Percentiles rank a stretch among this genome's conserved stretches.
Conservation (phyloP, 2,797 vertebrate species). For the Ceryle rudis region DNA sequence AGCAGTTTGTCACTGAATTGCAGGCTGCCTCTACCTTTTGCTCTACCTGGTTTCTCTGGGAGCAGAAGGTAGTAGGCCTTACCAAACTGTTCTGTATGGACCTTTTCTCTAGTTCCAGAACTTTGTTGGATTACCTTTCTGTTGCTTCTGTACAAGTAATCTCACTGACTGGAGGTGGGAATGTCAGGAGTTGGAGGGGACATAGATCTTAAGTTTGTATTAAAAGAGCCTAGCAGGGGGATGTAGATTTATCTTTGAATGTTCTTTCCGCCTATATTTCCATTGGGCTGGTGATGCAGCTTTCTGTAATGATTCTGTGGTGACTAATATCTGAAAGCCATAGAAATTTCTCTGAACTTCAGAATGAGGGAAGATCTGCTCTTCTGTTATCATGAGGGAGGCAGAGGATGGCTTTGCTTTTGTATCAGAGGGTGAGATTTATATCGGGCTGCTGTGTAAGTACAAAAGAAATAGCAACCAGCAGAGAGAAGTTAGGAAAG, state of each 20-base stretch:
- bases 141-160: not conserved
- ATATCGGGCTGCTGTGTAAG: not conserved
- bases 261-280: not conserved
- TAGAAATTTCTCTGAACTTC: not conserved
- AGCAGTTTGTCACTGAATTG: not conserved
- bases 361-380: not conserved
- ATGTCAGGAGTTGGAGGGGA: not conserved
- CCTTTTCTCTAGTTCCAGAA: not conserved
- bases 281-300: not conserved
- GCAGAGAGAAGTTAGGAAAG: not conserved
- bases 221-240: not conserved
- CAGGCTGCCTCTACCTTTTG: accelerated
- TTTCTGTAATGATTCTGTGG: not conserved
- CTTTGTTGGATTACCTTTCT: not conserved
- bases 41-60: not conserved
- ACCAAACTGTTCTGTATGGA: not conserved
- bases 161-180: not conserved
- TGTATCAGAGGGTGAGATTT: not conserved
- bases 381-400: not conserved
- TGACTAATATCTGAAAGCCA: slow-evolving; percentile 26
- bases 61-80: not conserved
- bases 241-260: not conserved
- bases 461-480: not conserved
- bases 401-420: not conserved
- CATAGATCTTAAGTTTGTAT: not conserved